Evolutionary conservation across 2,888 invertebrate genomes (phyloP).

Genomic region (Lissocephala sabroskyi): DNA sequence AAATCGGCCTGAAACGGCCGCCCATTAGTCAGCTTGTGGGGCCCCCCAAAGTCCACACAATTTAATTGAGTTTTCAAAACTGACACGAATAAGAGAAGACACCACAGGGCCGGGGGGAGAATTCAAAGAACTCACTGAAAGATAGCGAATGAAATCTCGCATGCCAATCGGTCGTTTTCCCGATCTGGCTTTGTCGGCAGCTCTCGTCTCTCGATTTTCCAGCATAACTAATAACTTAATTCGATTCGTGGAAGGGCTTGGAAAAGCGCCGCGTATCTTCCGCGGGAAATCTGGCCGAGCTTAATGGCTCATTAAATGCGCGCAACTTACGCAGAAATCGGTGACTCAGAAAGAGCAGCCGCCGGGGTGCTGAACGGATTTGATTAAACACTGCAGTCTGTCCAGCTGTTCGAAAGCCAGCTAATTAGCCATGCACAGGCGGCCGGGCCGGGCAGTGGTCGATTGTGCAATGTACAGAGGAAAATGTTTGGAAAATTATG

Average conservation of each 20-base stretch:
- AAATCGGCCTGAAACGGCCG: slow-evolving; percentile 28
- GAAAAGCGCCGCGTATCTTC: slow-evolving; percentile 39
- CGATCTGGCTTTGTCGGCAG: slow-evolving; percentile 30
- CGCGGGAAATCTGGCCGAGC: slow-evolving; percentile 55
- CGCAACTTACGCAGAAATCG: not conserved
- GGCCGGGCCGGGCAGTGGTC: too few species aligned
- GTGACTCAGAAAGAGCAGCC: too few species aligned
- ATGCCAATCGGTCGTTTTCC: slow-evolving; percentile 15
- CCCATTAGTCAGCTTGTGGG: slow-evolving; percentile 1
- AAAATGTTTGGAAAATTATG: too few species aligned
- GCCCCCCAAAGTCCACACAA: slow-evolving; percentile 37
- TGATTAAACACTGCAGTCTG: too few species aligned
- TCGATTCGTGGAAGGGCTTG: slow-evolving; percentile 49
- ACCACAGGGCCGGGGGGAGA: too few species aligned
- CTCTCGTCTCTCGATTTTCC: slow-evolving; percentile 4
- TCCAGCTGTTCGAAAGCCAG: too few species aligned
- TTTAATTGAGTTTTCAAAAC: slow-evolving; percentile 51
- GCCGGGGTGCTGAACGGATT: too few species aligned
- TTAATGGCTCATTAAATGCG: slow-evolving; percentile 56
- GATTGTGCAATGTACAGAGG: too few species aligned
- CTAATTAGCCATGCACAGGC: too few species aligned
- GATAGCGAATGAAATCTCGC: not conserved
- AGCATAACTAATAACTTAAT: slow-evolving; percentile 59
- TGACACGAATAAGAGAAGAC: too few species aligned
- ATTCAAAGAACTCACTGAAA: not conserved